Evolutionary conservation across 2,888 invertebrate species (phyloP).

Genomic region (Eupithecia pulchellata): DNA sequence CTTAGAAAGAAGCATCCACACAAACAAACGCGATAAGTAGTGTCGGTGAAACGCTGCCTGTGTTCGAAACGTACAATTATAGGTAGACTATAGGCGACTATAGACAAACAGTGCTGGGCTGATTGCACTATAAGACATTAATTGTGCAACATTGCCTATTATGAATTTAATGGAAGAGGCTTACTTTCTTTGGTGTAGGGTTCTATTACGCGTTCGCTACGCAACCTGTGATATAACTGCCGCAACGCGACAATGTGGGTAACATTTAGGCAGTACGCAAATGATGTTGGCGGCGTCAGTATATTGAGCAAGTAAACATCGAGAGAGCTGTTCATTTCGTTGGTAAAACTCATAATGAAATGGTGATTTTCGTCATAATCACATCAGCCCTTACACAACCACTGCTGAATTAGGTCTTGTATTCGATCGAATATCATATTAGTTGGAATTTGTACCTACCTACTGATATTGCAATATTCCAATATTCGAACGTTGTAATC

Average conservation of each 20-base stretch:
- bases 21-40: conserved; percentile 56
- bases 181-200: conserved; percentile 29
- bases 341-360: too few species aligned
- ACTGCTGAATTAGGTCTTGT: too few species aligned
- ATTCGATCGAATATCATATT: too few species aligned
- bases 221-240: conserved; percentile 32
- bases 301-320: too few species aligned
- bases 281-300: too few species aligned
- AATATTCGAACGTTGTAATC: too few species aligned
- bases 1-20: conserved; percentile 59
- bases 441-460: too few species aligned
- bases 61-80: conserved; percentile 63
- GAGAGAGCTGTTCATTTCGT: too few species aligned
- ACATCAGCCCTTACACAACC: too few species aligned
- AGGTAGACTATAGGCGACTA: conserved; percentile 36
- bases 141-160: conserved; percentile 60
- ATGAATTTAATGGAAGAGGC: conserved; percentile 11
- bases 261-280: too few species aligned
- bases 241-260: background rate
- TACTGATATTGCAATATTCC: too few species aligned
- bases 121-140: conserved; percentile 41
- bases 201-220: conserved; percentile 4
- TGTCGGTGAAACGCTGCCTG: conserved; percentile 64
- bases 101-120: conserved; percentile 31
- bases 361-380: too few species aligned